These are phyloP conservation scores for Chloroclysta siterata DNA, from an alignment of 2,888 invertebrate species.

Conservation along the genomic window DNA sequence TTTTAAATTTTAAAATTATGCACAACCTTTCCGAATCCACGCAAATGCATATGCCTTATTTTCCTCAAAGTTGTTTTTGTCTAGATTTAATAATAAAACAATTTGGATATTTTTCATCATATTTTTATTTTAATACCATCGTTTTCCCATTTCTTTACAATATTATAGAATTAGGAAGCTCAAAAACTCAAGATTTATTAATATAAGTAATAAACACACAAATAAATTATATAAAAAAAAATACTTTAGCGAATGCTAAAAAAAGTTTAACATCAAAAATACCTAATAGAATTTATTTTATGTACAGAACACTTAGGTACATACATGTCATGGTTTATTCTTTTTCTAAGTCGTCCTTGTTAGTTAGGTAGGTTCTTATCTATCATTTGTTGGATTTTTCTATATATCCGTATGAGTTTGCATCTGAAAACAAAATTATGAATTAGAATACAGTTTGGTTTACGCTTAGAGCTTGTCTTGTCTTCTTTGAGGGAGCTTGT, in stretches of 20 bases:
- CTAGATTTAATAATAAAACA: constrained; percentile 16
- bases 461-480: no score
- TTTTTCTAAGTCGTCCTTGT: background rate
- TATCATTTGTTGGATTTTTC: constrained; percentile 60
- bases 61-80: constrained; percentile 5
- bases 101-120: background rate
- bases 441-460: background rate
- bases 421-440: constrained; percentile 76
- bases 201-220: no score
- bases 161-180: background rate
- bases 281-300: background rate
- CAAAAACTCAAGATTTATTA: background rate
- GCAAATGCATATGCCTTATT: constrained; percentile 1
- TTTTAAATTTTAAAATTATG: background rate
- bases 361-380: background rate
- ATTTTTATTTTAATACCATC: background rate
- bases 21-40: background rate
- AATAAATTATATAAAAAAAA: no score
- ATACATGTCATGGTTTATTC: background rate
- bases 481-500: no score
- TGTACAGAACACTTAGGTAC: no score
- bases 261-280: no score
- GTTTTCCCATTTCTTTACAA: background rate
- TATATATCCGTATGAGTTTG: constrained; percentile 84
- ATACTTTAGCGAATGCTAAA: no score